Percentiles rank a stretch among this genome's conserved stretches.
Conservation (phyloP, 2,797 vertebrate species). For the Mus minutoides region DNA sequence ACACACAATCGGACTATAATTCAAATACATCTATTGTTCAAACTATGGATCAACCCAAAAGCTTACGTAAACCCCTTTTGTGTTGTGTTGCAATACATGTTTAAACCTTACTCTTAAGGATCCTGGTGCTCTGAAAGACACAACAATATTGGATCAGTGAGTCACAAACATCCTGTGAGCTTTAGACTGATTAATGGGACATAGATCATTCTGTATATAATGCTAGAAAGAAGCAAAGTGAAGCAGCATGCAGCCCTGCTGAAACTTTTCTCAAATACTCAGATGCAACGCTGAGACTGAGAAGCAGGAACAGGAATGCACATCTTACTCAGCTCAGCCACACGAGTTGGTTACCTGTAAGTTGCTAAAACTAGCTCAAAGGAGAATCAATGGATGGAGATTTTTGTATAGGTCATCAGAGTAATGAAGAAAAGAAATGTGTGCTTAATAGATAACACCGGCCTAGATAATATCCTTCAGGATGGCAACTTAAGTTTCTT, state of each 20-base stretch:
- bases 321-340: background rate
- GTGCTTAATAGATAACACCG: background rate
- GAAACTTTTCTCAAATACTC: constrained; percentile 24
- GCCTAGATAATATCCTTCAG: background rate
- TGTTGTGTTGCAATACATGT: background rate
- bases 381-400: constrained; percentile 18
- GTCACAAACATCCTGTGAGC: background rate
- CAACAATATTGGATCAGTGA: background rate
- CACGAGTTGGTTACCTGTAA: background rate
- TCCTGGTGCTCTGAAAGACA: background rate
- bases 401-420: background rate
- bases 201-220: background rate
- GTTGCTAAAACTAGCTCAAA: constrained; percentile 19
- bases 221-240: background rate
- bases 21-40: constrained; percentile 2
- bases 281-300: background rate
- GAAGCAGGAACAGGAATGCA: background rate
- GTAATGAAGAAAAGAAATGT: background rate
- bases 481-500: background rate
- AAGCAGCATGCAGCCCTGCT: background rate
- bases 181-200: background rate
- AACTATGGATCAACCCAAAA: background rate
- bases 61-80: background rate
- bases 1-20: background rate
- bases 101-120: background rate